phyloP scores from a whole-genome alignment of 2,113 vertebrate genomes.

The Elaphurus davidianus region DNA sequence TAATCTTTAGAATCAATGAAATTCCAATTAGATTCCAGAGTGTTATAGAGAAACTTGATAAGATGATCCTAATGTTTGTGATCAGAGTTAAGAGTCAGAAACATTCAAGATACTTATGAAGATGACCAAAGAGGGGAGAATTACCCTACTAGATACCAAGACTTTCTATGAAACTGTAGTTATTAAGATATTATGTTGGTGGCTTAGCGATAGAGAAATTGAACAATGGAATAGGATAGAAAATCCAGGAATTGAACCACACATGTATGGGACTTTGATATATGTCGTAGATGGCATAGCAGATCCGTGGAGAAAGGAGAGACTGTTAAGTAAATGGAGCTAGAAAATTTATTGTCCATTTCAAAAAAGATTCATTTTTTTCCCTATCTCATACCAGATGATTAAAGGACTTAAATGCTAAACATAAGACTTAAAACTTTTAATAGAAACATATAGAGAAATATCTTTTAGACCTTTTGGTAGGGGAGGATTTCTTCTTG shows the following conservation, averaged over 20 bases:
- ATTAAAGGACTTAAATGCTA: not conserved
- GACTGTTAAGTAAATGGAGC: not conserved
- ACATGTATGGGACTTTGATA: not conserved
- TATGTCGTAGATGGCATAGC: not conserved
- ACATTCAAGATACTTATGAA: not conserved
- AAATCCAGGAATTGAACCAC: not conserved
- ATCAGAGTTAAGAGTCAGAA: not conserved
- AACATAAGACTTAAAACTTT: not conserved
- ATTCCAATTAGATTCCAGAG: not conserved
- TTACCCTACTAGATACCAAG: not conserved
- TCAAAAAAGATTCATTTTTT: not conserved
- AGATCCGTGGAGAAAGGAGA: not conserved
- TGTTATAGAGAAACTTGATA: not conserved
- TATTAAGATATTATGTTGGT: not conserved
- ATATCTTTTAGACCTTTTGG: not conserved
- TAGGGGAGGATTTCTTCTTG: not conserved
- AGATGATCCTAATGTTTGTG: not conserved
- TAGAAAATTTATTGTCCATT: not conserved
- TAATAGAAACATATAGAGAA: not conserved
- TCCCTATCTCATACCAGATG: not conserved
- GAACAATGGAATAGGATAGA: not conserved
- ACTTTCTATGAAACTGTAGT: not conserved
- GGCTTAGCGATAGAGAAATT: not conserved
- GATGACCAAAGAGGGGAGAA: not conserved
- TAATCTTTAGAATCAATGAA: not conserved